Conservation (phyloP, 2,797 vertebrate genomes). For the Psittacula derbiana region DNA sequence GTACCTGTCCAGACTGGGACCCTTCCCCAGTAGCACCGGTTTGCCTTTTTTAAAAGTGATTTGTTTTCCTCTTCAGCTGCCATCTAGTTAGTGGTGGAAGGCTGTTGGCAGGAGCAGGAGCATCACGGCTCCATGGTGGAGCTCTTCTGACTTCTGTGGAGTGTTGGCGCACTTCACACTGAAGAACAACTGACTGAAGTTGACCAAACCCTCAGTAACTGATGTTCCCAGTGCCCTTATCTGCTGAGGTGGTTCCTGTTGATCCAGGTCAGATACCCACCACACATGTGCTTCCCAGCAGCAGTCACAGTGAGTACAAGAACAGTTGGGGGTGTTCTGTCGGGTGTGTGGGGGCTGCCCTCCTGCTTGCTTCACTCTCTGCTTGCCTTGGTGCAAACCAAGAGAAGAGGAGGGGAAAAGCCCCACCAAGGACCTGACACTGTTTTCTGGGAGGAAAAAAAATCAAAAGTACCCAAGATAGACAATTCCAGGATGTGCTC, state of each 20-base stretch:
- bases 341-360: not conserved
- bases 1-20: not conserved
- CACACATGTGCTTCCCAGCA: not conserved
- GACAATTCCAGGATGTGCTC: not conserved
- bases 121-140: fast-evolving
- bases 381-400: not conserved
- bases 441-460: not conserved
- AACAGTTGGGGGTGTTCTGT: too few species aligned
- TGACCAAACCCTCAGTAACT: not conserved
- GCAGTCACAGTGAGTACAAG: not conserved
- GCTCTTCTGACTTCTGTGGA: fast-evolving
- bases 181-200: not conserved
- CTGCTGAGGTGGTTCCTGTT: fast-evolving
- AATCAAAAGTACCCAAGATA: too few species aligned
- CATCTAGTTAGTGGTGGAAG: not conserved
- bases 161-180: fast-evolving
- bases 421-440: not conserved
- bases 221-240: not conserved
- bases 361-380: not conserved
- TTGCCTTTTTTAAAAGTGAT: not conserved
- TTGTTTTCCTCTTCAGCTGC: not conserved
- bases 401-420: not conserved
- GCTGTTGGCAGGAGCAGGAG: not conserved
- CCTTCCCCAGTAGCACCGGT: not conserved
- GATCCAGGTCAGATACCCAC: fast-evolving